phyloP scores from a whole-genome alignment of 1,140 invertebrate species.

The Drosophila ironensis region DNA sequence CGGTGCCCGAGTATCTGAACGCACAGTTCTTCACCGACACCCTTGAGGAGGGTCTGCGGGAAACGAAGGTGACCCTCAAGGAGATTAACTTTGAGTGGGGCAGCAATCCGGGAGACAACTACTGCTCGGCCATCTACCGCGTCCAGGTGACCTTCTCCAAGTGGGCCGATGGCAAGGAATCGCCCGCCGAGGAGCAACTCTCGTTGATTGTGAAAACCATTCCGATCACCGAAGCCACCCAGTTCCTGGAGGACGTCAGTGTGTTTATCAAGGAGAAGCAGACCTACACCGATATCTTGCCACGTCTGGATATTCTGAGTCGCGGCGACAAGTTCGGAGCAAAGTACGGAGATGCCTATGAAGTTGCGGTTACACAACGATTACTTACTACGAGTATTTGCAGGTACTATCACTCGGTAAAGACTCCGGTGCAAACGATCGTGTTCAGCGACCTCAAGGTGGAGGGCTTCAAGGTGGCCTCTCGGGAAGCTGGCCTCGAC shows the following conservation, averaged over 20 bases:
- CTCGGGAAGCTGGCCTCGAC: constrained; percentile 66
- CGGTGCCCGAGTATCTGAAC: constrained; percentile 61
- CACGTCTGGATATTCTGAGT: constrained; percentile 58
- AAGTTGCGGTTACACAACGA: not conserved
- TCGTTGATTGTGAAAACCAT: constrained; percentile 76
- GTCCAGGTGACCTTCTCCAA: constrained; percentile 48
- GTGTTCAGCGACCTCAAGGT: constrained; percentile 73
- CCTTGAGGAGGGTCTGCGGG: constrained; percentile 65
- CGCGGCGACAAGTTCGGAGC: constrained; percentile 59
- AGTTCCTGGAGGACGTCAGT: constrained; percentile 65
- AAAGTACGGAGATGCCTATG: constrained; percentile 46
- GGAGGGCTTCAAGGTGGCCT: constrained; percentile 61
- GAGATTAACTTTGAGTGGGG: constrained; percentile 73
- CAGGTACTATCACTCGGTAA: constrained; percentile 83
- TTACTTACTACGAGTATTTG: not conserved
- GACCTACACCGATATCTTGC: constrained; percentile 67
- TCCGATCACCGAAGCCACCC: constrained; percentile 59
- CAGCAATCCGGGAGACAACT: constrained; percentile 75
- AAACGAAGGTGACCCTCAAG: constrained; percentile 46
- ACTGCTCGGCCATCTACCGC: constrained; percentile 72
- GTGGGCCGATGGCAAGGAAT: constrained; percentile 33
- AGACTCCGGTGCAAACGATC: constrained; percentile 68
- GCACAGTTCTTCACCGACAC: constrained; percentile 62
- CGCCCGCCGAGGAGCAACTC: constrained; percentile 21
- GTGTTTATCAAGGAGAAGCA: constrained; percentile 76